Conservation (phyloP, 2,113 vertebrate genomes). For the Oreochromis niloticus region DNA sequence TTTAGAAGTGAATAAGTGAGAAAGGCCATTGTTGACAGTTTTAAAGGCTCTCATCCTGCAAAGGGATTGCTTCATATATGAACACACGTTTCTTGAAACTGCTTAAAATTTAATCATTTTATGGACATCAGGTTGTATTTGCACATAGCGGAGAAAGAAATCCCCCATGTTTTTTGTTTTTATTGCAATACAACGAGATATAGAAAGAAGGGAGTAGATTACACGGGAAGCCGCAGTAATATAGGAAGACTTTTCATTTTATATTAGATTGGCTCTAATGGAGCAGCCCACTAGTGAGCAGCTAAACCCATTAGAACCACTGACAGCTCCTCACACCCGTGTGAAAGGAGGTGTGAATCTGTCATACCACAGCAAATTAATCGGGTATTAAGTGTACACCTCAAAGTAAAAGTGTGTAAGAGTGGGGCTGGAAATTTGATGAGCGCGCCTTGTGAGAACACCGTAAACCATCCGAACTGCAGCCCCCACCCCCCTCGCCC, state of each 20-base stretch:
- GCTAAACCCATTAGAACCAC: constrained; percentile 45
- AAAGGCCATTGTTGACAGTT: constrained; percentile 34
- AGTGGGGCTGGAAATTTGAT: constrained; percentile 42
- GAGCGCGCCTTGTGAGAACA: constrained; percentile 17
- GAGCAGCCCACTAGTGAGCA: constrained; percentile 23
- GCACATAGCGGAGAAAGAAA: background rate
- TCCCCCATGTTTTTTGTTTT: background rate
- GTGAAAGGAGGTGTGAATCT: constrained; percentile 53
- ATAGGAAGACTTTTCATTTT: constrained; percentile 10
- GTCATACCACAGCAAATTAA: constrained; percentile 53
- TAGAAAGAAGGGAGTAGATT: constrained; percentile 15
- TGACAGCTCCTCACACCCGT: constrained; percentile 41
- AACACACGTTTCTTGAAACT: background rate
- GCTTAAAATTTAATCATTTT: background rate
- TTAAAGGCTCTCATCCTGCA: constrained; percentile 11
- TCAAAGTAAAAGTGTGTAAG: constrained; percentile 37
- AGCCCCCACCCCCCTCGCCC: background rate
- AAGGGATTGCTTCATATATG: background rate
- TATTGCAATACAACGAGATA: background rate
- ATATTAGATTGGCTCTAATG: constrained; percentile 37
- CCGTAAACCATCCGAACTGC: constrained; percentile 20
- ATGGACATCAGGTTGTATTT: background rate
- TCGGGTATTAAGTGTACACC: constrained; percentile 41
- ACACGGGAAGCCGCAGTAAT: background rate
- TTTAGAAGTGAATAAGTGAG: constrained; percentile 35